Evolutionary conservation across 2,888 invertebrate species (phyloP).

Genomic region (Luperina testacea): DNA sequence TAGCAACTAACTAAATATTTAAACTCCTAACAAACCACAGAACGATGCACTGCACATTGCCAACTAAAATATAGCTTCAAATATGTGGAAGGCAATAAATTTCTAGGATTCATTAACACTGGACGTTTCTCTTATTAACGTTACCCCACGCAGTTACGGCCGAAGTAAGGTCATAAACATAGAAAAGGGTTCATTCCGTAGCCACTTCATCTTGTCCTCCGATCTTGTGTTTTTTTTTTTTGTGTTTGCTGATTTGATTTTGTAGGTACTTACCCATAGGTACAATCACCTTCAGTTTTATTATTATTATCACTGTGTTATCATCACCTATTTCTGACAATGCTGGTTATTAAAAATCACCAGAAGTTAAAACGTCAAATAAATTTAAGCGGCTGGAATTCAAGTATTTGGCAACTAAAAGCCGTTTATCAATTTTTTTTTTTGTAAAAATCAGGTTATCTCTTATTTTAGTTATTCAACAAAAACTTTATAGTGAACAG

Average conservation of each 20-base stretch:
- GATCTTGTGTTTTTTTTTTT: background rate
- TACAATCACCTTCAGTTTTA: background rate
- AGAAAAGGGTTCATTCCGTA: conserved; percentile 30
- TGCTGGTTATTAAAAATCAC: background rate
- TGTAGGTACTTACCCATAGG: background rate
- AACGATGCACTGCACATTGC: background rate
- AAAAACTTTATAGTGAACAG: background rate
- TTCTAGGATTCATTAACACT: conserved; percentile 36
- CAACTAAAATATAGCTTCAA: conserved; percentile 6
- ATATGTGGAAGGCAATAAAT: conserved; percentile 39
- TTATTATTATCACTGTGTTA: background rate
- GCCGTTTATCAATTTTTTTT: background rate
- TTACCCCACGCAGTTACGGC: conserved; percentile 20
- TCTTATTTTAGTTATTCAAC: background rate
- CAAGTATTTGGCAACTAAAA: background rate
- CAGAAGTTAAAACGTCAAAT: background rate
- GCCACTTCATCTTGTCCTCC: conserved; percentile 25
- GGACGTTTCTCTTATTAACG: conserved; percentile 44
- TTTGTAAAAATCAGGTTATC: background rate
- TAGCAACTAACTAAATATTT: too few species aligned
- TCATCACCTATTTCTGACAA: background rate
- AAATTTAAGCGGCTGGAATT: background rate
- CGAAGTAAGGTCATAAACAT: conserved; percentile 32
- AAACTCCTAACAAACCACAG: background rate
- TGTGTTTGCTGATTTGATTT: background rate